A percentile compares a stretch with the other conserved stretches of the same genome.
phyloP scores from a whole-genome alignment of 2,113 vertebrate genomes.

The Prunella fulvescens region DNA sequence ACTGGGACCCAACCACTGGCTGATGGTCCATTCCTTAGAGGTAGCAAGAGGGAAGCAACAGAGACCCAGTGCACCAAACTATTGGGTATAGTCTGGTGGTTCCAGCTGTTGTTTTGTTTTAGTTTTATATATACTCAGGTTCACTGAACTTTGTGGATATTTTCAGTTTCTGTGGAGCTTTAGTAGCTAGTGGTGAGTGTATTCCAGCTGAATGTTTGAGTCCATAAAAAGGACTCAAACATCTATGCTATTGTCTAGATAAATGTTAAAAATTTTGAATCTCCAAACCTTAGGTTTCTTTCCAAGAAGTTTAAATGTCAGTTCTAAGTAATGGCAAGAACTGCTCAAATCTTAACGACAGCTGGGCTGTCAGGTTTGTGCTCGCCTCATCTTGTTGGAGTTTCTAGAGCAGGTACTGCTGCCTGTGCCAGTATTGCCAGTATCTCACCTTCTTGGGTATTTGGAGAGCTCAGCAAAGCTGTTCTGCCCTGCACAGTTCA shows the following conservation, averaged over 20 bases:
- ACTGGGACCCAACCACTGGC: background rate
- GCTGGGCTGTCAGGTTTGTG: background rate
- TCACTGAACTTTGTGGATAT: background rate
- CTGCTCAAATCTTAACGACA: background rate
- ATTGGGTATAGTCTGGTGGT: background rate
- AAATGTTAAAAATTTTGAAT: background rate
- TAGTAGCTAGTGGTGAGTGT: background rate
- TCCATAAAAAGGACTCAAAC: background rate
- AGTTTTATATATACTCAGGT: background rate
- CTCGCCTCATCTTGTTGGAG: background rate
- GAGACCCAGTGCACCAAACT: fast-evolving
- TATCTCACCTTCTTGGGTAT: background rate
- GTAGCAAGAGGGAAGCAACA: background rate
- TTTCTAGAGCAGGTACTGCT: background rate
- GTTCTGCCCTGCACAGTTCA: background rate
- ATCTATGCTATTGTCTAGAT: background rate
- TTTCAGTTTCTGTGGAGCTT: background rate
- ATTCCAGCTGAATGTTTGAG: background rate
- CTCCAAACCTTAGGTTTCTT: background rate
- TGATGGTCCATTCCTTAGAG: background rate
- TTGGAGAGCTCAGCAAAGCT: background rate
- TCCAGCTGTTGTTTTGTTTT: background rate
- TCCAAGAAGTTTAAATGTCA: background rate
- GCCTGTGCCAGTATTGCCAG: background rate
- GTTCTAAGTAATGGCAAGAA: background rate